Percentiles rank a stretch among this genome's conserved stretches.
phyloP scores from a whole-genome alignment of 2,888 invertebrate genomes.

The Drosophila borealis region DNA sequence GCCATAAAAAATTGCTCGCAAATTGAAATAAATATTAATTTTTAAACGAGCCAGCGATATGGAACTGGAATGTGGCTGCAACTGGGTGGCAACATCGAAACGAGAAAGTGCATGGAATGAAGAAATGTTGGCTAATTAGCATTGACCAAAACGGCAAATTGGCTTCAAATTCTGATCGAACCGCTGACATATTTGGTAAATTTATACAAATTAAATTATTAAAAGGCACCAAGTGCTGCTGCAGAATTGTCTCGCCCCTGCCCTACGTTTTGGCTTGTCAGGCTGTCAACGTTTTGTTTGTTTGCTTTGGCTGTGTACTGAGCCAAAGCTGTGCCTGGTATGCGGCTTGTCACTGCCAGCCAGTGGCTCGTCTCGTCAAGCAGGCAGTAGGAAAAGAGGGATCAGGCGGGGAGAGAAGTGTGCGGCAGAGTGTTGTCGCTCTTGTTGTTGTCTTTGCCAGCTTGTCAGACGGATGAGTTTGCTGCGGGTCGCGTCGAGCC shows the following conservation, averaged over 20 bases:
- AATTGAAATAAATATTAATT: slow-evolving; percentile 63
- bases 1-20: slow-evolving; percentile 52
- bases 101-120: slow-evolving; percentile 34
- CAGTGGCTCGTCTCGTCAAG: slow-evolving; percentile 55
- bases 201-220: slow-evolving; percentile 79
- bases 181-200: slow-evolving; percentile 72
- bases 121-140: slow-evolving; percentile 51
- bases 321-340: slow-evolving; percentile 46
- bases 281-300: slow-evolving; percentile 53
- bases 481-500: slow-evolving; percentile 59
- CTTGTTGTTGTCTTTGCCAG: slow-evolving; percentile 33
- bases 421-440: slow-evolving; percentile 16
- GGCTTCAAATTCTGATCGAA: slow-evolving; percentile 55
- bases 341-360: slow-evolving; percentile 74
- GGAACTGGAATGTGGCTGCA: slow-evolving; percentile 29
- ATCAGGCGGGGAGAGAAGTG: neutral
- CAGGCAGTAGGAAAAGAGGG: neutral
- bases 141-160: slow-evolving; percentile 31
- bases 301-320: slow-evolving; percentile 38
- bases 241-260: neutral
- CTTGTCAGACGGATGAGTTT: slow-evolving; percentile 48
- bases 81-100: slow-evolving; percentile 22
- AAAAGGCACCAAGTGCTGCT: slow-evolving; percentile 34
- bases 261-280: slow-evolving; percentile 29
- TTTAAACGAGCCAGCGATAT: slow-evolving; percentile 40